Evolutionary conservation across 2,113 vertebrate genomes (phyloP), one percentile per base, ranked within the genome.

Genomic region (Clarias batrachus): DNA sequence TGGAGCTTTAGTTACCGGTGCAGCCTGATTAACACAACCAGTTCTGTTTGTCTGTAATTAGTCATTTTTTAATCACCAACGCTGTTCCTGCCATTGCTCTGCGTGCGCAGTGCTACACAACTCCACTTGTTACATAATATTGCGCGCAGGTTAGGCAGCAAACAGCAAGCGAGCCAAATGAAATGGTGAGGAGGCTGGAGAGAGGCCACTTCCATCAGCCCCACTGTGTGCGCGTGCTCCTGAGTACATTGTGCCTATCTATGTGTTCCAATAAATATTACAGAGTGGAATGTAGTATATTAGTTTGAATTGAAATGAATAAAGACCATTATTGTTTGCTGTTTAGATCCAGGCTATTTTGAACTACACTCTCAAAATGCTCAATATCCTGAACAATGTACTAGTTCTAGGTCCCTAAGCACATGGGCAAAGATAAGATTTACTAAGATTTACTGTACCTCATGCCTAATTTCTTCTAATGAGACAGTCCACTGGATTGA

Each of bases 1-100:
- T 70, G 52, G 71, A 60, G 11, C n/a, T 82, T 41, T 89, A 81
- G 85, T 89, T 85, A 82, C 81, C 81, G 71, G 71, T 78, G 33
- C 30, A 80, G 84, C 37, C 71, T 85, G 37, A 68, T 88, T 81
- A 74, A 56, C 25, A 78, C 37, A 77, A 37, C 62, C 71, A 62
- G 81, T 65, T 52, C 65, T 56, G 48, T 5, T 11, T 68, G 17
- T 86, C n/a, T 25, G 63, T 78, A 87, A 88, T 88, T 77, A 66
- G 71, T 21, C 68, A 27, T 25, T 65, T 70, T 73, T 74, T 74
- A 33, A 60, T 79, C 21, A 76, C 17, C 17, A 30, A 83, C 66
- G 21, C 65, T 66, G 83, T 62, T 23, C 27, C 59, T 59, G 70
- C 56, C 57, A 9, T 66, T 62, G 59, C 48, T 48, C 19, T 62